phyloP scores from a whole-genome alignment of 2,888 invertebrate species.

The Allolobophora icterica region DNA sequence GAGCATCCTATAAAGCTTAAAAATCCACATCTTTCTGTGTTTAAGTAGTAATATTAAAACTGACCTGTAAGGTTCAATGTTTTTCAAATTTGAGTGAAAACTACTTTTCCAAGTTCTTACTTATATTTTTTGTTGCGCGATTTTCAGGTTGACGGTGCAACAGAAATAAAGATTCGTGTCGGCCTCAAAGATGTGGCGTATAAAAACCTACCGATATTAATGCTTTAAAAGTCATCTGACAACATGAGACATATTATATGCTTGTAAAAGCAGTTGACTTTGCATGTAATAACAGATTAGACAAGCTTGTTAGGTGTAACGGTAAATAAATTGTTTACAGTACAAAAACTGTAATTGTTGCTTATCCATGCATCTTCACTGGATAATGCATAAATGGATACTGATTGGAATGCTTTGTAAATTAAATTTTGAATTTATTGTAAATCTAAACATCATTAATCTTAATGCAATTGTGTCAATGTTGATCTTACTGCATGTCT shows the following conservation, averaged over 20 bases:
- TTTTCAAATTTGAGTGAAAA: too few relatives aligned
- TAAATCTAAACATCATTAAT: too few relatives aligned
- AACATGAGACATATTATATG: neutral
- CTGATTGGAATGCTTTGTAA: neutral
- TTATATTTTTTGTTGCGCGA: neutral
- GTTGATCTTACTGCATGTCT: too few relatives aligned
- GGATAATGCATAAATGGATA: neutral
- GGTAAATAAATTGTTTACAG: neutral
- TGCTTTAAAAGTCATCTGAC: neutral
- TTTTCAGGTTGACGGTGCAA: neutral
- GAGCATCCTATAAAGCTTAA: neutral
- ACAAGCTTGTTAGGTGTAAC: neutral
- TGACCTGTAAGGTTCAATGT: neutral
- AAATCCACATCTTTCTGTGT: neutral
- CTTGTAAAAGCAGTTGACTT: neutral
- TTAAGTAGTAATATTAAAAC: neutral
- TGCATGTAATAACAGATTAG: slow-evolving; percentile 4
- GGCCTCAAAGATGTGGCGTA: neutral
- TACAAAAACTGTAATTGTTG: neutral
- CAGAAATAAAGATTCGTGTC: neutral
- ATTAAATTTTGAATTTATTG: neutral
- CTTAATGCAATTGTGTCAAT: too few relatives aligned
- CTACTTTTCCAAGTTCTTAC: too few relatives aligned
- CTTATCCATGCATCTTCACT: neutral
- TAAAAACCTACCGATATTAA: neutral